A percentile compares a stretch with the other conserved stretches of the same genome.
Conservation (phyloP, 2,113 vertebrate genomes). For the Scartelaos histophorus region DNA sequence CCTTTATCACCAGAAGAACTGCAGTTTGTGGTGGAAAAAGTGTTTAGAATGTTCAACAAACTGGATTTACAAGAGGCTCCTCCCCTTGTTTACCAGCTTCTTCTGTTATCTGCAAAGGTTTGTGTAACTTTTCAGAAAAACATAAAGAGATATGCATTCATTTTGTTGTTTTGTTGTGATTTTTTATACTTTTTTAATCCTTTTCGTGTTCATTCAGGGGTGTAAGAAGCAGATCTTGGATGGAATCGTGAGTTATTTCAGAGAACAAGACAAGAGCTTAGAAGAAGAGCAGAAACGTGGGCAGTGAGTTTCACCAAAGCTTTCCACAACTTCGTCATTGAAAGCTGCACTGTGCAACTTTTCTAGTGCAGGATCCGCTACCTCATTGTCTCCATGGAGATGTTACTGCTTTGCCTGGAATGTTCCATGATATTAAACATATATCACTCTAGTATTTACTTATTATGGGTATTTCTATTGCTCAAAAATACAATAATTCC, state of each 20-base stretch:
- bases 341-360: too few relatives aligned
- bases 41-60: slow-evolving; percentile 86
- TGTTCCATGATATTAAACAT: too few relatives aligned
- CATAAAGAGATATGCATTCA: neutral
- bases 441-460: too few relatives aligned
- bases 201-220: slow-evolving; percentile 76
- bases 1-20: slow-evolving; percentile 87
- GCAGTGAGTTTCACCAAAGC: slow-evolving; percentile 79
- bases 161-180: neutral
- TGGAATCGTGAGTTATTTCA: slow-evolving; percentile 90
- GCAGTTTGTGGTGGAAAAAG: slow-evolving; percentile 88
- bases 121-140: slow-evolving; percentile 4
- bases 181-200: neutral
- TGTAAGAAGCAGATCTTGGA: slow-evolving; percentile 88
- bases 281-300: slow-evolving; percentile 81
- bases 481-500: too few relatives aligned
- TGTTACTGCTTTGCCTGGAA: too few relatives aligned
- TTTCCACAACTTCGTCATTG: neutral
- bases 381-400: too few relatives aligned
- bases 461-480: too few relatives aligned
- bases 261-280: slow-evolving; percentile 82
- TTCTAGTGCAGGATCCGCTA: too few relatives aligned
- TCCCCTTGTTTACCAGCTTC: slow-evolving; percentile 92
- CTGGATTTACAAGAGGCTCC: slow-evolving; percentile 94
- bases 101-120: slow-evolving; percentile 93